phyloP scores from a whole-genome alignment of 1,140 invertebrate species.

The Monomorium pharaonis region DNA sequence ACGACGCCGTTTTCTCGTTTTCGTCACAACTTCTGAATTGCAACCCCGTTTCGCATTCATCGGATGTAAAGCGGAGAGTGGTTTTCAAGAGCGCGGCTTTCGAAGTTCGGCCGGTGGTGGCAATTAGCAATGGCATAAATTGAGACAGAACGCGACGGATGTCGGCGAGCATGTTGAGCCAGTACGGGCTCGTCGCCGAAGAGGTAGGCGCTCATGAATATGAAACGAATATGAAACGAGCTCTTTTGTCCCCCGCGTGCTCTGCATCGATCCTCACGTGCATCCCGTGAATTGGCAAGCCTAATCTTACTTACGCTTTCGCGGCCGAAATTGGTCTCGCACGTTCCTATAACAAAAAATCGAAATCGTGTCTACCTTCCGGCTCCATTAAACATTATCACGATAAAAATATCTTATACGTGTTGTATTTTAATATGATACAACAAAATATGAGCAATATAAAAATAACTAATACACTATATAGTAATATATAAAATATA shows the following conservation, averaged over 20 bases:
- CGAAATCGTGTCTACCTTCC: not conserved
- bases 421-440: not conserved
- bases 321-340: not conserved
- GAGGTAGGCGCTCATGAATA: slow-evolving; percentile 75
- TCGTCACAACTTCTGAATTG: not conserved
- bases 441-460: not conserved
- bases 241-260: slow-evolving; percentile 71
- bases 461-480: not conserved
- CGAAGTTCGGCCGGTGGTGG: slow-evolving; percentile 69
- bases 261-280: slow-evolving; percentile 23
- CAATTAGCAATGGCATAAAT: slow-evolving; percentile 77
- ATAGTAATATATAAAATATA: not conserved
- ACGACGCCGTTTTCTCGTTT: not conserved
- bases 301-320: slow-evolving; percentile 31
- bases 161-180: slow-evolving; percentile 69
- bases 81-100: slow-evolving; percentile 60
- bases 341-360: not conserved
- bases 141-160: slow-evolving; percentile 66
- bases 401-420: not conserved
- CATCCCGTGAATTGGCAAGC: not conserved
- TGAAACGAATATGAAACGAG: slow-evolving; percentile 77
- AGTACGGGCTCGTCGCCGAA: slow-evolving; percentile 61
- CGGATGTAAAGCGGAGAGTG: slow-evolving; percentile 62
- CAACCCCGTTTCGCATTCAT: slow-evolving; percentile 61
- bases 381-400: not conserved